Conservation (phyloP, 2,113 vertebrate species). For the Dolichotis patagonum region DNA sequence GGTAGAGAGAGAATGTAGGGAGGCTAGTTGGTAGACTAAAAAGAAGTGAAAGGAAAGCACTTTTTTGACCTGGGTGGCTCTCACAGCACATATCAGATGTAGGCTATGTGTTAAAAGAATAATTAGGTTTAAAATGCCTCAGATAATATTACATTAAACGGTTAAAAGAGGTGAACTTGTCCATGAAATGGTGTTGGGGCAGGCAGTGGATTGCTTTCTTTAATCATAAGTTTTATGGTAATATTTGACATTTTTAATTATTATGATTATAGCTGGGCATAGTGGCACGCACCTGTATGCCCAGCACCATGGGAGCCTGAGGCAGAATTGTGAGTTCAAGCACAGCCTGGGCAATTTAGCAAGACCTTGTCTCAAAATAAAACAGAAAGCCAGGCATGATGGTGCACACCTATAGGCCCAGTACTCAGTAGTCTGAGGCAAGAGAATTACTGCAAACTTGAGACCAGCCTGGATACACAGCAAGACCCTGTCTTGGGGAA, state of each 20-base stretch:
- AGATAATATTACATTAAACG: neutral
- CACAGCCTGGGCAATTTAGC: neutral
- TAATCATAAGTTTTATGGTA: slow-evolving; percentile 8
- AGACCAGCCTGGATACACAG: neutral
- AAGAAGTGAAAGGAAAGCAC: neutral
- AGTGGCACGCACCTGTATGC: neutral
- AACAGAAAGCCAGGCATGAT: neutral
- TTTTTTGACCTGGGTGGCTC: neutral
- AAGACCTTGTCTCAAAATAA: neutral
- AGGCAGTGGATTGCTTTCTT: neutral
- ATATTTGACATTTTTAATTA: slow-evolving; percentile 44
- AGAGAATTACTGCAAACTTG: neutral
- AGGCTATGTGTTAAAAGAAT: neutral
- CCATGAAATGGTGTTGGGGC: neutral
- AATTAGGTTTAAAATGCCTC: neutral
- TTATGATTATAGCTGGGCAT: neutral
- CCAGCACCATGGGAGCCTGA: neutral
- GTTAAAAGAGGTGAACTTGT: slow-evolving; percentile 1
- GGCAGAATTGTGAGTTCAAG: neutral
- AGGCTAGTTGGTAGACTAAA: neutral
- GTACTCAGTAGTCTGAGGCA: neutral
- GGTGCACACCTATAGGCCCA: neutral
- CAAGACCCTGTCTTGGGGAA: neutral
- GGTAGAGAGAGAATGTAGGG: neutral
- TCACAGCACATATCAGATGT: neutral